phyloP scores from a whole-genome alignment of 2,888 invertebrate genomes.

The Phragmatobia fuliginosa region DNA sequence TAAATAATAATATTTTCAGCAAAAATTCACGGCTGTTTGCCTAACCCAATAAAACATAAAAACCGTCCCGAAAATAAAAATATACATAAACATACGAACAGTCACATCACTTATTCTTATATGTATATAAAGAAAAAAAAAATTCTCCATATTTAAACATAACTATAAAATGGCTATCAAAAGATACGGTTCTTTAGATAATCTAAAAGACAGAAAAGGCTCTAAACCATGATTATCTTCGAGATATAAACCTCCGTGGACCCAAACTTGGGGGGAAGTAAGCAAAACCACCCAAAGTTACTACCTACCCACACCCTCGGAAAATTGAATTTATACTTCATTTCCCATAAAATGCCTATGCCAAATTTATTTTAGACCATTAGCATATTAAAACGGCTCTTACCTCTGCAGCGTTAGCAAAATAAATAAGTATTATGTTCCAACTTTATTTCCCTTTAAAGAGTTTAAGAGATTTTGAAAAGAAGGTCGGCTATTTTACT shows the following conservation, averaged over 20 bases:
- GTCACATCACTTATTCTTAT: slow-evolving; percentile 39
- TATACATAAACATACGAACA: slow-evolving; percentile 41
- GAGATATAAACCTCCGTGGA: slow-evolving; percentile 51
- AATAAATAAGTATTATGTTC: slow-evolving; percentile 34
- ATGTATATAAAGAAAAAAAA: slow-evolving; percentile 40
- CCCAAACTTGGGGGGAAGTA: slow-evolving; percentile 26
- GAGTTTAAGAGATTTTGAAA: not conserved
- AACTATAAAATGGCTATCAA: slow-evolving; percentile 48
- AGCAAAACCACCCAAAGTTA: slow-evolving; percentile 28
- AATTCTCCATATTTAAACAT: slow-evolving; percentile 41
- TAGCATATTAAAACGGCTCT: slow-evolving; percentile 82
- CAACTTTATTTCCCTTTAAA: not conserved
- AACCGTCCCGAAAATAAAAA: slow-evolving; percentile 42
- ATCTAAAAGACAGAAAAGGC: slow-evolving; percentile 46
- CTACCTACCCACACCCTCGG: slow-evolving; percentile 37
- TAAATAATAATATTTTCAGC: not conserved
- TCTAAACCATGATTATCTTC: slow-evolving; percentile 63
- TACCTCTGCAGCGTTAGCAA: slow-evolving; percentile 68
- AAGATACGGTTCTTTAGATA: slow-evolving; percentile 43
- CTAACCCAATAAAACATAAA: slow-evolving; percentile 53
- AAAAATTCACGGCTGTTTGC: slow-evolving; percentile 31
- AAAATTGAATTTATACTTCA: slow-evolving; percentile 82
- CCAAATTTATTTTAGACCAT: slow-evolving; percentile 82
- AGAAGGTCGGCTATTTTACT: not conserved
- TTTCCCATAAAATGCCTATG: slow-evolving; percentile 80